Evolutionary conservation across 2,113 vertebrate species (phyloP), one percentile per base, ranked within the genome.

Genomic region (Theristicus caerulescens): DNA sequence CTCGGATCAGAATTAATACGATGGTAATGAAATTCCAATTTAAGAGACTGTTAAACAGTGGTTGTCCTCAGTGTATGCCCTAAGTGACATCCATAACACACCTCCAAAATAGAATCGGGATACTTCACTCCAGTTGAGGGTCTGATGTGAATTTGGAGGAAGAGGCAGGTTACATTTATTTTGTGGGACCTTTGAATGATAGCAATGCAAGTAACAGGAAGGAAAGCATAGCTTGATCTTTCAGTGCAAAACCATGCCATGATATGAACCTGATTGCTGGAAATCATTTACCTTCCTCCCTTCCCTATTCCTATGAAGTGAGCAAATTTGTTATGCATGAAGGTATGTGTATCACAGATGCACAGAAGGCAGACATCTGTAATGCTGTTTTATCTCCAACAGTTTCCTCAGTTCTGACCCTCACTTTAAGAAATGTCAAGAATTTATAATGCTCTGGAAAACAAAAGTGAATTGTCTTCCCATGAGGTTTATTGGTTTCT

Each of bases 71-170:
- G 5, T 26, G 10, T 16, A 31, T 79, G 40, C 19, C 40, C 13
- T 40, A 12, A 76, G 44, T 51, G 32, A 64, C 40, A 67, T 46
- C 52, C 1, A 0, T 55, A 26, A 25, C 11, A 46, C 22, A 38
- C 7, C 29, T 59, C 77, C 36, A 47, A 36, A 51, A 7, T 29
- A n/a, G 6, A 74, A 51, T 8, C 0, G 0, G 14, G 42, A 34
- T 77, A 29, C 54, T 77, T 69, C 15, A 2, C 26, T 85, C 55
- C 47, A n/a, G 0, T 16, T 47, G 71, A 70, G 27, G 24, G 25
- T 46, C n/a, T 78, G 40, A 2, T 17, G 42, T 54, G 44, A 80
- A 38, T 72, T 73, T 36, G 44, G 62, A 92, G 22, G 46, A 77
- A 42, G 52, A 90, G 34, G 32, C 70, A 79, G 18, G 31, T 69